phyloP scores from a whole-genome alignment of 1,140 invertebrate species.

The Lamellibrachia luymesi region DNA sequence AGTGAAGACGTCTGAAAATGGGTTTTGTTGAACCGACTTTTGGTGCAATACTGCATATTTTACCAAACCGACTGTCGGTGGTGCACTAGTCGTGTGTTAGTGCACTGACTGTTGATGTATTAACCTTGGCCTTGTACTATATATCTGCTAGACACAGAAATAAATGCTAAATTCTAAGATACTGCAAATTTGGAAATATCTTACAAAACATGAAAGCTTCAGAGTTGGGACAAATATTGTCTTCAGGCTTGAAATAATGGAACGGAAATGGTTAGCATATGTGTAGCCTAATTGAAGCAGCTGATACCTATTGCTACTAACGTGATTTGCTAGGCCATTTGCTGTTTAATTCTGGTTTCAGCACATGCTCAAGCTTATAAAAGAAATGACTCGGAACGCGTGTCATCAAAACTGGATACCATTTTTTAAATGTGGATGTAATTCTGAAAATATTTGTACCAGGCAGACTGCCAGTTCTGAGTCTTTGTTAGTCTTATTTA shows the following conservation, averaged over 20 bases:
- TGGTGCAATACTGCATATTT: no score
- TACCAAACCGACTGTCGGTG: no score
- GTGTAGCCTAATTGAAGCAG: constrained; percentile 2
- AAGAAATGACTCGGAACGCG: not conserved
- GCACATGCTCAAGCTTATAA: not conserved
- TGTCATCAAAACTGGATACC: not conserved
- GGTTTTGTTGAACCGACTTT: no score
- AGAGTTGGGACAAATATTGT: constrained; percentile 7
- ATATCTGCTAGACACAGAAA: no score
- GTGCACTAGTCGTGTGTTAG: no score
- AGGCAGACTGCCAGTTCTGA: not conserved
- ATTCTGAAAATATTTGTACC: not conserved
- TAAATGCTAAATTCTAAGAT: no score
- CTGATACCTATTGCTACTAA: not conserved
- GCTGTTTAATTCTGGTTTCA: not conserved
- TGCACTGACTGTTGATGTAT: no score
- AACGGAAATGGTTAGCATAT: not conserved
- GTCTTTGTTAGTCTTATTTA: not conserved
- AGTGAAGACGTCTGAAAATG: no score
- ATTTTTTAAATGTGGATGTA: not conserved
- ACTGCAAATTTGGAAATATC: not conserved
- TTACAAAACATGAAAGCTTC: not conserved
- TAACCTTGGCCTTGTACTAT: no score
- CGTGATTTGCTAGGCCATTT: constrained; percentile 13
- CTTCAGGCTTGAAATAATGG: constrained; percentile 21